phyloP scores from a whole-genome alignment of 1,140 invertebrate species.

The Lineus longissimus region DNA sequence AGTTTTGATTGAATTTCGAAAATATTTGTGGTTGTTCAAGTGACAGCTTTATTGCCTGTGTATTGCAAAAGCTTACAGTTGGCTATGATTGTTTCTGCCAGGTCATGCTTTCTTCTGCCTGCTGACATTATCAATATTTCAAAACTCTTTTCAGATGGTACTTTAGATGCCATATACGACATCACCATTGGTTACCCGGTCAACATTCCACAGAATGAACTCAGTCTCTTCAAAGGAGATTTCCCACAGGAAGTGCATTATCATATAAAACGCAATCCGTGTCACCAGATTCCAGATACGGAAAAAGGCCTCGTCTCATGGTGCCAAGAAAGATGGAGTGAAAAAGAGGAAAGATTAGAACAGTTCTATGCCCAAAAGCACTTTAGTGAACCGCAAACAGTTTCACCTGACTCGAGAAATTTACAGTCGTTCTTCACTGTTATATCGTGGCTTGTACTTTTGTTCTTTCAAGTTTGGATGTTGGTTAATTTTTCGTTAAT shows the following conservation, averaged over 20 bases:
- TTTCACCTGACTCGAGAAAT: neutral
- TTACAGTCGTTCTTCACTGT: conserved; percentile 3
- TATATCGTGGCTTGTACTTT: neutral
- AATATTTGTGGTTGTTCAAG: too few species aligned
- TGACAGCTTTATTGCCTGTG: too few species aligned
- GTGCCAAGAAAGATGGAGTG: conserved; percentile 32
- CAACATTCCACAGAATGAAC: conserved; percentile 37
- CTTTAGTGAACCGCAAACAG: conserved; percentile 5
- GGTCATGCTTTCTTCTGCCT: too few species aligned
- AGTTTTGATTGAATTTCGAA: too few species aligned
- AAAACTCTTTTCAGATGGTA: conserved; percentile 27
- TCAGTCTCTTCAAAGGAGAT: conserved; percentile 32
- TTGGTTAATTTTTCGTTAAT: too few species aligned
- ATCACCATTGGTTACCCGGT: conserved; percentile 42
- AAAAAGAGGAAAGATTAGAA: conserved; percentile 37
- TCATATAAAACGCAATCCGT: conserved; percentile 25
- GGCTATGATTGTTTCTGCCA: too few species aligned
- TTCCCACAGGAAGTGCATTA: conserved; percentile 45
- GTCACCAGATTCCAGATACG: conserved; percentile 18
- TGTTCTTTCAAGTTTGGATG: too few species aligned
- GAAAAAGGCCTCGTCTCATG: conserved; percentile 30
- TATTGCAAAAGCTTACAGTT: too few species aligned
- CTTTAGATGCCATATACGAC: conserved; percentile 38
- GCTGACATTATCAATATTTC: too few species aligned
- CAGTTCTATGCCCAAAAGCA: conserved; percentile 30